These are phyloP conservation scores for Eurytoma adleriae DNA, from an alignment of 2,888 invertebrate genomes.

Conservation along the genomic window DNA sequence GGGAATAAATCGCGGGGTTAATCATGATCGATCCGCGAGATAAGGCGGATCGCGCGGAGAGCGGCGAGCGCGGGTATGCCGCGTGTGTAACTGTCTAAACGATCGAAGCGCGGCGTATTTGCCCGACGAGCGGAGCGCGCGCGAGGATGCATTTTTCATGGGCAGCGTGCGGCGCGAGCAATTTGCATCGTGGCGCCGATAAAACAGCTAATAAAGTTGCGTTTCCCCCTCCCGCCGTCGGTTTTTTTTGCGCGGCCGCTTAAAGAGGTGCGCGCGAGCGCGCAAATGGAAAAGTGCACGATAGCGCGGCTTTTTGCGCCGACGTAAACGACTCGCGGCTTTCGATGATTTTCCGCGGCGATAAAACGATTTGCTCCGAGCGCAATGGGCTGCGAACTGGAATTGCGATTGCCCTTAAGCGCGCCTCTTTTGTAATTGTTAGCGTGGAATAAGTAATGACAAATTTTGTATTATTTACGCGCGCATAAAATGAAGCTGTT, in stretches of 20 bases:
- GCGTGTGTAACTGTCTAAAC: constrained; percentile 45
- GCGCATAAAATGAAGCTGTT: background rate
- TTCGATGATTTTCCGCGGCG: constrained; percentile 1
- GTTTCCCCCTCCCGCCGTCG: constrained; percentile 10
- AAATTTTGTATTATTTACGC: background rate
- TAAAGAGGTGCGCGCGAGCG: background rate
- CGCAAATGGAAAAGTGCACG: constrained; percentile 25
- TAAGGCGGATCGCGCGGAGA: constrained; percentile 31
- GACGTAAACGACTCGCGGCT: background rate
- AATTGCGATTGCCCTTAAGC: background rate
- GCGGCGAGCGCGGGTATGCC: constrained; percentile 30
- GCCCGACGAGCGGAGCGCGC: background rate
- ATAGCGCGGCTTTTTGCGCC: constrained; percentile 5
- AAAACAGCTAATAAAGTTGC: constrained; percentile 49
- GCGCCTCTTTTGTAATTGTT: background rate
- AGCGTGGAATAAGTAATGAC: background rate
- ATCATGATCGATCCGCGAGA: constrained; percentile 44
- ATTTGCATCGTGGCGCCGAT: constrained; percentile 48
- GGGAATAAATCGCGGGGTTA: constrained; percentile 35
- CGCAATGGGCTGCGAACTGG: constrained; percentile 13
- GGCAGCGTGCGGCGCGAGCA: constrained; percentile 1
- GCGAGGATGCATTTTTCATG: constrained; percentile 44
- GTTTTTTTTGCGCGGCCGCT: background rate
- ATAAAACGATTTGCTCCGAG: constrained; percentile 11
- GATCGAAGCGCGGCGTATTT: constrained; percentile 40